Conservation (phyloP, 2,113 vertebrate genomes). For the Panthera tigris region DNA sequence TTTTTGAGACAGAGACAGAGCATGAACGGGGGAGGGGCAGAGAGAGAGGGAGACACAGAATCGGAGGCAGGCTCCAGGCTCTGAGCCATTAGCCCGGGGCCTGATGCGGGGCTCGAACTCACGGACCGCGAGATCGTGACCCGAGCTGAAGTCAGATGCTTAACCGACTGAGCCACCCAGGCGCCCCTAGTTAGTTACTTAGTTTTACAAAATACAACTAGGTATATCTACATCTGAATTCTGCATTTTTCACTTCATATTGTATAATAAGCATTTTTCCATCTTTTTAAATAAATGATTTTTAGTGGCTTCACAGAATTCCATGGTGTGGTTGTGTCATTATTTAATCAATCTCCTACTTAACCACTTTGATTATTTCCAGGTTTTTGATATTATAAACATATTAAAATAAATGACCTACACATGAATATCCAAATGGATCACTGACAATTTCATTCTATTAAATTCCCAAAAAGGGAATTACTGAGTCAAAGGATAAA, state of each 20-base stretch:
- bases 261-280: neutral
- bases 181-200: neutral
- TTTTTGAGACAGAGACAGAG: too few species aligned
- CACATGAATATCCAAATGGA: neutral
- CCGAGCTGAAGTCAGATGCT: too few species aligned
- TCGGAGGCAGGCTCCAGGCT: too few species aligned
- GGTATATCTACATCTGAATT: neutral
- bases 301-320: neutral
- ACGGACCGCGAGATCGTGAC: too few species aligned
- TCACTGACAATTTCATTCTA: neutral
- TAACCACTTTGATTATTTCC: neutral
- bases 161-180: too few species aligned
- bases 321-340: neutral
- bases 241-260: neutral
- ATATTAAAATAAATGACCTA: neutral
- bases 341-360: neutral
- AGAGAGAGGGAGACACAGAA: too few species aligned
- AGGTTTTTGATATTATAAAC: constrained; percentile 31
- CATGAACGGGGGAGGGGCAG: too few species aligned
- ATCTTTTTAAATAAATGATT: constrained; percentile 40
- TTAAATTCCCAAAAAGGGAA: constrained; percentile 4
- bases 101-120: too few species aligned
- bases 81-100: too few species aligned
- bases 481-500: neutral
- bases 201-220: constrained; percentile 5